Conservation (phyloP, 2,113 vertebrate genomes). For the Seriola dumerili region DNA sequence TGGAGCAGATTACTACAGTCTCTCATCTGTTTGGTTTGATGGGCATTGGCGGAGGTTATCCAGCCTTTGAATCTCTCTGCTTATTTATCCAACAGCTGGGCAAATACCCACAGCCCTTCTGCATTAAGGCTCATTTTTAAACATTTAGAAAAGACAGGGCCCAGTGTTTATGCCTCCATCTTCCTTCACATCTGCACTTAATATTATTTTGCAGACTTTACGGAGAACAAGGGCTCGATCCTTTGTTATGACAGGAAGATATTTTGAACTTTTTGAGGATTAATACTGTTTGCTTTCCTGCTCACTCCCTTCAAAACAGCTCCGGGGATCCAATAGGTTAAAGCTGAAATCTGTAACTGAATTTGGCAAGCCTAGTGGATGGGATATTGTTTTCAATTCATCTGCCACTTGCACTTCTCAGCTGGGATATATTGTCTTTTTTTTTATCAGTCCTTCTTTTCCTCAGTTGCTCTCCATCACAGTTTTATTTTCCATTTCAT, state of each 20-base stretch:
- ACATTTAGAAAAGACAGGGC: conserved; percentile 83
- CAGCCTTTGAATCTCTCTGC: conserved; percentile 78
- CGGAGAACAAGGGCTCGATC: conserved; percentile 77
- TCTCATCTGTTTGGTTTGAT: conserved; percentile 80
- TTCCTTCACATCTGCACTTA: conserved; percentile 84
- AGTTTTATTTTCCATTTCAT: conserved; percentile 59
- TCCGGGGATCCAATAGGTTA: conserved; percentile 69
- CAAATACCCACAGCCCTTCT: conserved; percentile 84
- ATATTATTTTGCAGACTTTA: conserved; percentile 81
- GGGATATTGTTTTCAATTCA: conserved; percentile 79
- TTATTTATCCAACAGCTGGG: conserved; percentile 86
- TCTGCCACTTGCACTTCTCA: conserved; percentile 79
- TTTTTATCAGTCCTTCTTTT: conserved; percentile 34
- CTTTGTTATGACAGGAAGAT: conserved; percentile 84
- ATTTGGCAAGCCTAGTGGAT: conserved; percentile 60
- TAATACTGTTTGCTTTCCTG: conserved; percentile 86
- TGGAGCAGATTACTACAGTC: conserved; percentile 59
- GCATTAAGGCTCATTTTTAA: conserved; percentile 83
- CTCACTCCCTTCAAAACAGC: conserved; percentile 78
- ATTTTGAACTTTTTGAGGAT: conserved; percentile 84
- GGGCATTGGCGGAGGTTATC: conserved; percentile 78
- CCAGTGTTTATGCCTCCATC: conserved; percentile 83
- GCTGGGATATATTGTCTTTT: conserved; percentile 63
- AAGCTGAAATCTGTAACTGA: conserved; percentile 70
- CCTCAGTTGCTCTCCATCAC: conserved; percentile 37